These are phyloP conservation scores for Taxidea taxus DNA, from an alignment of 2,113 vertebrate genomes.

Conservation along the genomic window DNA sequence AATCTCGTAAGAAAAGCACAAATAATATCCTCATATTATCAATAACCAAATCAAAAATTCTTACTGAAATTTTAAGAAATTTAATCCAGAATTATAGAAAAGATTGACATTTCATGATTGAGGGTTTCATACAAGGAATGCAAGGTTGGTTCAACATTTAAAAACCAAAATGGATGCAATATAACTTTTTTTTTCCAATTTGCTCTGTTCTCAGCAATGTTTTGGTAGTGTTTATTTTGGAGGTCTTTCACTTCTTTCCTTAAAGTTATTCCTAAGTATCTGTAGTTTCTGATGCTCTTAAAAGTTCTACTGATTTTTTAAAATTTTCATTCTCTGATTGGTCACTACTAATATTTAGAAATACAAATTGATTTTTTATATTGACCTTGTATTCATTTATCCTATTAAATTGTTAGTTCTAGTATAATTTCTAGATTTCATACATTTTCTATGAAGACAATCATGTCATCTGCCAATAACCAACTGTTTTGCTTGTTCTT, in stretches of 20 bases:
- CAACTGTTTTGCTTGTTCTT: background rate
- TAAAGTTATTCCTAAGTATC: background rate
- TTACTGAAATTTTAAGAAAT: background rate
- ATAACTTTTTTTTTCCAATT: background rate
- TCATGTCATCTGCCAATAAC: background rate
- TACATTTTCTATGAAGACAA: background rate
- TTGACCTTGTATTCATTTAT: background rate
- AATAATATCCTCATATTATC: background rate
- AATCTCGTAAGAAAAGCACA: background rate
- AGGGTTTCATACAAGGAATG: background rate
- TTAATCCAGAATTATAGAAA: background rate
- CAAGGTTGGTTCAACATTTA: background rate
- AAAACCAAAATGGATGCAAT: constrained; percentile 4
- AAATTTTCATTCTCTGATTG: background rate
- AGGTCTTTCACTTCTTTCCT: background rate
- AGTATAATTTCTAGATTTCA: background rate
- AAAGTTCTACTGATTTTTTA: background rate
- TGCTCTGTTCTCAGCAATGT: background rate
- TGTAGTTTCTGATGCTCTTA: background rate
- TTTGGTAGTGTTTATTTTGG: background rate
- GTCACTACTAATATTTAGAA: background rate
- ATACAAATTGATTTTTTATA: background rate
- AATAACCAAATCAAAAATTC: background rate
- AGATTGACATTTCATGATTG: background rate
- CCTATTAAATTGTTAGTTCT: background rate